A percentile compares a stretch with the other conserved stretches of the same genome.
phyloP scores from a whole-genome alignment of 2,113 vertebrate species.

The Uria lomvia region DNA sequence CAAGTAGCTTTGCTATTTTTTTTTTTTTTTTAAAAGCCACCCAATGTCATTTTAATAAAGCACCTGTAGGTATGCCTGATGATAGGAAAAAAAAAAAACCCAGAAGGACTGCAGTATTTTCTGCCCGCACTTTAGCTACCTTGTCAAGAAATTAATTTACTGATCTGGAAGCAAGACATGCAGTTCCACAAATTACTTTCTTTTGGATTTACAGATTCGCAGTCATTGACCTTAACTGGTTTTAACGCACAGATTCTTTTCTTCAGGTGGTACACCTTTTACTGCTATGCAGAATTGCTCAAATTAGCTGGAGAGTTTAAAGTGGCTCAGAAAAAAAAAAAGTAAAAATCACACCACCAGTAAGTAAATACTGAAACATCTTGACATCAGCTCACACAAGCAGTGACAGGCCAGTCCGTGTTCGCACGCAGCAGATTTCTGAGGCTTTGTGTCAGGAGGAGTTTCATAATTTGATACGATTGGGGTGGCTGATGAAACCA shows the following conservation, averaged over 20 bases:
- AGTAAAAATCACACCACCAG: slow-evolving; percentile 44
- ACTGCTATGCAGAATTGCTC: slow-evolving; percentile 60
- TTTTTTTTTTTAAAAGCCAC: slow-evolving; percentile 35
- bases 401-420: slow-evolving; percentile 55
- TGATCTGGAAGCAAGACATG: slow-evolving; percentile 62
- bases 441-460: slow-evolving; percentile 63
- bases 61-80: slow-evolving; percentile 70
- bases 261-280: slow-evolving; percentile 51
- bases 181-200: slow-evolving; percentile 53
- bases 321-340: slow-evolving; percentile 6
- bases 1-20: not conserved
- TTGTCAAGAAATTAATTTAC: slow-evolving; percentile 58
- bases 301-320: slow-evolving; percentile 55
- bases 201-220: slow-evolving; percentile 63
- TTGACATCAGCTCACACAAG: slow-evolving; percentile 68
- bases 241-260: slow-evolving; percentile 29
- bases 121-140: slow-evolving; percentile 29
- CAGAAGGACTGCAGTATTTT: slow-evolving; percentile 19
- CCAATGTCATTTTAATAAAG: slow-evolving; percentile 55
- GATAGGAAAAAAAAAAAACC: not conserved
- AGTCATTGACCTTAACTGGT: slow-evolving; percentile 37
- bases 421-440: slow-evolving; percentile 60
- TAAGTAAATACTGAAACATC: slow-evolving; percentile 69
- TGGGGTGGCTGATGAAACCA: slow-evolving; percentile 53
- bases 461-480: slow-evolving; percentile 55